These are phyloP conservation scores for Cydia fagiglandana DNA, from an alignment of 1,140 invertebrate genomes.

Conservation along the genomic window DNA sequence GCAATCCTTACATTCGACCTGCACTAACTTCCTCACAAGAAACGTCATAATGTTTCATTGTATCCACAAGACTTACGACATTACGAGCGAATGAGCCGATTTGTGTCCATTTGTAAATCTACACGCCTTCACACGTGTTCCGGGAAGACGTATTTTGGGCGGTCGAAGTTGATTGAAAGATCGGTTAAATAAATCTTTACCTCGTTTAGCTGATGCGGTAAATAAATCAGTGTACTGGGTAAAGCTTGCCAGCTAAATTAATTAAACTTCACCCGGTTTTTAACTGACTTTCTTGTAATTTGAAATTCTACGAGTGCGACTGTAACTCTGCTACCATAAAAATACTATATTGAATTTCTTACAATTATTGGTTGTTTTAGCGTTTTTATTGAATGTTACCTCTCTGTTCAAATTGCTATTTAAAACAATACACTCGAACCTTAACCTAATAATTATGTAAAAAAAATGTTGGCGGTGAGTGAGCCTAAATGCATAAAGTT, in stretches of 20 bases:
- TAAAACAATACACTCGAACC: too few species aligned
- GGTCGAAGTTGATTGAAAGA: constrained; percentile 11
- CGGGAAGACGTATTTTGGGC: constrained; percentile 25
- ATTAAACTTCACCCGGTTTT: too few species aligned
- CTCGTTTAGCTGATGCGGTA: constrained; percentile 6
- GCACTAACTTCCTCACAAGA: background rate
- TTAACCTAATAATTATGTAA: too few species aligned
- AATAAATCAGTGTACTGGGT: background rate
- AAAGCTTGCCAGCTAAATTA: background rate
- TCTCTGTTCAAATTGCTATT: too few species aligned
- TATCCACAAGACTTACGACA: background rate
- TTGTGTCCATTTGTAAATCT: constrained; percentile 31
- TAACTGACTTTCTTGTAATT: too few species aligned
- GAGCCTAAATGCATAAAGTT: too few species aligned
- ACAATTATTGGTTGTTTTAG: too few species aligned
- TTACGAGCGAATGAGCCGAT: background rate
- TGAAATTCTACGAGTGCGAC: too few species aligned
- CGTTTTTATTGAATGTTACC: too few species aligned
- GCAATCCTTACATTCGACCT: constrained; percentile 23
- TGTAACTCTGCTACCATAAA: too few species aligned
- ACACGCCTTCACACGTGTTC: constrained; percentile 16
- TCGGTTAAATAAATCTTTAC: constrained; percentile 14
- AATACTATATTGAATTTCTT: too few species aligned
- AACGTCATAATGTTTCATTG: background rate
- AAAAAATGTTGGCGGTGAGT: too few species aligned